Base-by-base conservation (phyloP, 2,888 invertebrate species). In the Corythucha ciliata region DNA sequence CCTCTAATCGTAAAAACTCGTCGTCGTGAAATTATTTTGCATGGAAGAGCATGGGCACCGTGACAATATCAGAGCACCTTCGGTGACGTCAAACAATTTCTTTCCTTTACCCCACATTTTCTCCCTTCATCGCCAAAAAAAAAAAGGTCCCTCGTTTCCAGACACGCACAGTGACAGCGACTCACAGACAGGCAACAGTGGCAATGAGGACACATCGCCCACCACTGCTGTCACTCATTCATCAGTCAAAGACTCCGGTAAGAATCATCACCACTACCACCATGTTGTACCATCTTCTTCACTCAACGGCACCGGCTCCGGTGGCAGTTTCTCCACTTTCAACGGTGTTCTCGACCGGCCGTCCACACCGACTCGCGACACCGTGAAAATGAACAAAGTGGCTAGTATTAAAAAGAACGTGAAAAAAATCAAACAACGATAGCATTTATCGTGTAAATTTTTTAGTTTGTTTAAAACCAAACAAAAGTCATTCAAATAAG, bases 151-250 rank as follows among this genome's bases (percentile, higher is more conserved):
- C n/a, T 6, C 4, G 16, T 14, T 49, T 49, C 12, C 20, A 72
- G 87, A 87, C 67, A 77, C 83, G 63, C 82, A 85, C 65, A 88
- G 88, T 69, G 89, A 89, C 71, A 84, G 86, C 36, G 89, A 89
- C 70, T 88, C 88, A 10, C 85, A 87, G 67, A 84, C 83, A 52
- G 72, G 72, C 40, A 72, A 71, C 65, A 74, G 73, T 61, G 73
- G 72, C 53, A 72, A 72, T 60, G 73, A 74, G 61, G 73, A 74
- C 64, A 72, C 70, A 6, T 32, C 32, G 2, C 40, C 49, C 7
- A 24, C 14, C 18, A 29, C 32, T 32, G n/a, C n/a, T n/a, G n/a
- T n/a, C n/a, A n/a, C n/a, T n/a, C n/a, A n/a, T n/a, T n/a, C n/a
- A n/a, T n/a, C n/a, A n/a, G n/a, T n/a, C n/a, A 63, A 60, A 52